phyloP scores from a whole-genome alignment of 2,797 vertebrate genomes.

The Enteromius unitaeniatus region DNA sequence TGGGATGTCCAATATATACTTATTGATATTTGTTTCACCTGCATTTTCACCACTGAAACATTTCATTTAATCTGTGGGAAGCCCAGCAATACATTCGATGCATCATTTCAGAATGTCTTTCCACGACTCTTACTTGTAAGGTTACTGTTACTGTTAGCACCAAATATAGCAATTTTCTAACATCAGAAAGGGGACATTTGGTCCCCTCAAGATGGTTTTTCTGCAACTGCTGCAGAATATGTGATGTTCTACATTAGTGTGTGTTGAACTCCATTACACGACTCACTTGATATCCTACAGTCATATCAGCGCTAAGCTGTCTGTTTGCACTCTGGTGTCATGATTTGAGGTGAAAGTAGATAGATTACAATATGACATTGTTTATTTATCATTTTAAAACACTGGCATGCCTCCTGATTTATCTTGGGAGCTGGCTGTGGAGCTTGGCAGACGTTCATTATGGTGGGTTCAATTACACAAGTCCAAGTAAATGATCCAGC shows the following conservation, averaged over 20 bases:
- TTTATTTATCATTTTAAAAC: constrained; percentile 74
- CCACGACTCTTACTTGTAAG: not conserved
- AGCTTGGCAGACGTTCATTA: constrained; percentile 67
- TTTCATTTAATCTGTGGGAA: not conserved
- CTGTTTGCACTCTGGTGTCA: not conserved
- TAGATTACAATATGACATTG: constrained; percentile 72
- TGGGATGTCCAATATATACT: not conserved
- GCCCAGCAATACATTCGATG: not conserved
- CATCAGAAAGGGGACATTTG: not conserved
- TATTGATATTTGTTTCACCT: not conserved
- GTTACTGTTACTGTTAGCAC: not conserved
- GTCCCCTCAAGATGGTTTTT: not conserved
- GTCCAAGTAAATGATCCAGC: constrained; percentile 16
- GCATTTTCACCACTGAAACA: not conserved
- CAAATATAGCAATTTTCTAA: not conserved
- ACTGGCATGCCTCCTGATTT: constrained; percentile 72
- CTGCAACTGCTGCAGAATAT: not conserved
- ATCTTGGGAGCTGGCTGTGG: constrained; percentile 64
- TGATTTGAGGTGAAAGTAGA: constrained; percentile 69
- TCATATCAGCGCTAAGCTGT: not conserved
- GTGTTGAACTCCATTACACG: constrained; percentile 24
- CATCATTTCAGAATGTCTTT: not conserved
- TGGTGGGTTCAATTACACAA: constrained; percentile 74
- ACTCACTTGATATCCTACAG: constrained; percentile 1
- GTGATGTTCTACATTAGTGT: not conserved